Base-by-base conservation (phyloP, 2,113 vertebrate genomes). In the Oreochromis niloticus region DNA sequence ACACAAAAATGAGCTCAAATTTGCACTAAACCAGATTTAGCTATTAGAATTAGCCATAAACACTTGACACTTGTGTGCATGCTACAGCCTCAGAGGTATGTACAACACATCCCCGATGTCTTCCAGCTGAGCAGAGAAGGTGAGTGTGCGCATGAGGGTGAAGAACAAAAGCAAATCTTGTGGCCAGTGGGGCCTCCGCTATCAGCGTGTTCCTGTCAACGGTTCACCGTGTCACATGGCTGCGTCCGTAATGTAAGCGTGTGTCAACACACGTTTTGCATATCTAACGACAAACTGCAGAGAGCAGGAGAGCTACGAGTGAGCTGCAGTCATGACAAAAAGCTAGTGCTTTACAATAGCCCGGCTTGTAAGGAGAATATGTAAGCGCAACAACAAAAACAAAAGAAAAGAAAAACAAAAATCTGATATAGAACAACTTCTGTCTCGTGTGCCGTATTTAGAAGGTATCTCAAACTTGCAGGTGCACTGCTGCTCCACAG, bases 121-220 rank as follows among this genome's bases (percentile, higher is more conserved):
- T 93, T 93, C 89, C 92, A 90, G 87, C 24, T 84, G 85, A 91
- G 87, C 66, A 81, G 75, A 92, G 80, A 85, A 82, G 87, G 87
- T 87, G 84, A 89, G 90, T 87, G 82, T 83, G 86, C 9, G 36
- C 71, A 88, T 80, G 78, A 87, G 81, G 81, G 57, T 16, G 73
- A 89, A 84, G 85, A 92, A 91, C 85, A 92, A 92, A 94, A 90
- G 85, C 80, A 89, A 94, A 94, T 94, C 85, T 93, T 91, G 92
- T 88, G 87, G 93, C 89, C 83, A 73, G 73, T 88, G 79, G 78
- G 90, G 89, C 89, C 92, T 93, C 90, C 22, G 52, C 88, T 92
- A 94, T 93, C 95, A 92, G 90, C 30, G 5, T 88, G 88, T 82
- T 93, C 85, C 89, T 94, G 92, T 94, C 93, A 95, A 94, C 93